These are phyloP conservation scores for Pandemis heparana DNA, from an alignment of 2,888 invertebrate species.

Conservation along the genomic window DNA sequence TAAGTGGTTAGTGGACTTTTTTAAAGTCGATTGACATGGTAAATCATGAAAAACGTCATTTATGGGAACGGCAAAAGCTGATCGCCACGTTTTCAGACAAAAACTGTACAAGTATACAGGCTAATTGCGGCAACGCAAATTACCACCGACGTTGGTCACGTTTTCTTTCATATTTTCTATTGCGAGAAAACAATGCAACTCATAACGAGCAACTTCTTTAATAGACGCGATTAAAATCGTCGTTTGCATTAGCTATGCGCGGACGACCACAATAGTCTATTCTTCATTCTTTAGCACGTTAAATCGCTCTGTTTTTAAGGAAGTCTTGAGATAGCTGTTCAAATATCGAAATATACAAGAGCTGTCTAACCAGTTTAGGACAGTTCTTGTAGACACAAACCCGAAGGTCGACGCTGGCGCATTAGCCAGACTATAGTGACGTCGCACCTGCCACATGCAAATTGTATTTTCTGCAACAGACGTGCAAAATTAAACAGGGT, in stretches of 20 bases:
- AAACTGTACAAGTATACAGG: slow-evolving; percentile 23
- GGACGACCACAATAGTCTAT: slow-evolving; percentile 48
- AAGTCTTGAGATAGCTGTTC: background rate
- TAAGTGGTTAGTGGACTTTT: too few relatives aligned
- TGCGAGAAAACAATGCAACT: slow-evolving; percentile 49
- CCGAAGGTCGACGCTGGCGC: slow-evolving; percentile 55
- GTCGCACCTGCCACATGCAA: slow-evolving; percentile 32
- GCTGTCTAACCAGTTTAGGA: slow-evolving; percentile 55
- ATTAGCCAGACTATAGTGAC: slow-evolving; percentile 26
- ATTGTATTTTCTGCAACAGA: slow-evolving; percentile 16
- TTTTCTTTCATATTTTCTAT: slow-evolving; percentile 30
- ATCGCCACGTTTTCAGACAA: background rate
- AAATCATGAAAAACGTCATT: background rate
- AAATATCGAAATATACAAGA: slow-evolving; percentile 16
- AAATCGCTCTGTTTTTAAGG: background rate
- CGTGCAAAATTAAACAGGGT: background rate
- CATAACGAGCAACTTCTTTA: slow-evolving; percentile 39
- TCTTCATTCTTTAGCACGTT: slow-evolving; percentile 45
- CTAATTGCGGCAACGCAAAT: slow-evolving; percentile 35
- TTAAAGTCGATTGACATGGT: background rate
- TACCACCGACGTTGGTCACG: slow-evolving; percentile 32
- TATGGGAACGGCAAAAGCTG: background rate
- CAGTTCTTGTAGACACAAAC: slow-evolving; percentile 49
- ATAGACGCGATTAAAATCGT: slow-evolving; percentile 45
- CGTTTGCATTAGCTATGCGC: slow-evolving; percentile 43